A percentile compares a stretch with the other conserved stretches of the same genome.
These are phyloP conservation scores for Xanthia icteritia DNA, from an alignment of 2,888 invertebrate genomes.

Conservation along the genomic window DNA sequence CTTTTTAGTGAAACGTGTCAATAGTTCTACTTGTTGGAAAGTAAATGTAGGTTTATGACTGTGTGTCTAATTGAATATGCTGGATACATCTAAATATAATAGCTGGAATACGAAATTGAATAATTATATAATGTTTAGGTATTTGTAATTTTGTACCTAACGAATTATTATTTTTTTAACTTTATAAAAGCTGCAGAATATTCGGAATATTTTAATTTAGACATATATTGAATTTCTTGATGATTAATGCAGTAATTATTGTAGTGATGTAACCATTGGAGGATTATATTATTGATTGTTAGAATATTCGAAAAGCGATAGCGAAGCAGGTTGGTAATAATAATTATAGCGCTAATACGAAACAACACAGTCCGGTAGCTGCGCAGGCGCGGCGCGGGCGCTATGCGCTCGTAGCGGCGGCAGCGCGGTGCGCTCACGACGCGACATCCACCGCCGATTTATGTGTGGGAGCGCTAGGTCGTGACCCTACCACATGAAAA, in stretches of 20 bases:
- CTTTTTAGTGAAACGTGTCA: constrained; percentile 51
- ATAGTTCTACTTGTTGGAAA: constrained; percentile 37
- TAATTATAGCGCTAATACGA: constrained; percentile 76
- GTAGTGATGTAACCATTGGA: constrained; percentile 19
- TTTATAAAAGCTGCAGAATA: constrained; percentile 1
- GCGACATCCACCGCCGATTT: constrained; percentile 82
- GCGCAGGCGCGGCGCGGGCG: constrained; percentile 57
- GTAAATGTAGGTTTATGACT: constrained; percentile 43
- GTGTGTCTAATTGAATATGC: constrained; percentile 39
- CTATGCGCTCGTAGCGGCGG: constrained; percentile 68
- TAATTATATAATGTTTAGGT: neutral
- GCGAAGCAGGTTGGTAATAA: constrained; percentile 72
- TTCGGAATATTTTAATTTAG: constrained; percentile 22
- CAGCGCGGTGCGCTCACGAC: constrained; percentile 77
- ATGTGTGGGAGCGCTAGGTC: constrained; percentile 85
- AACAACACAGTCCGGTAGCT: constrained; percentile 73
- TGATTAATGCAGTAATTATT: constrained; percentile 18
- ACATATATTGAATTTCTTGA: neutral
- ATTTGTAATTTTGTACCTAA: constrained; percentile 11
- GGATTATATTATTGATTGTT: constrained; percentile 8
- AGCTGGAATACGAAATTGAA: neutral
- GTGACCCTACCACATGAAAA: constrained; percentile 81
- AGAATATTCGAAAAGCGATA: constrained; percentile 57
- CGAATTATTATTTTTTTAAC: constrained; percentile 1
- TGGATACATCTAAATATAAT: constrained; percentile 1